Conservation (phyloP, 2,113 vertebrate genomes). For the Seriola rivoliana region DNA sequence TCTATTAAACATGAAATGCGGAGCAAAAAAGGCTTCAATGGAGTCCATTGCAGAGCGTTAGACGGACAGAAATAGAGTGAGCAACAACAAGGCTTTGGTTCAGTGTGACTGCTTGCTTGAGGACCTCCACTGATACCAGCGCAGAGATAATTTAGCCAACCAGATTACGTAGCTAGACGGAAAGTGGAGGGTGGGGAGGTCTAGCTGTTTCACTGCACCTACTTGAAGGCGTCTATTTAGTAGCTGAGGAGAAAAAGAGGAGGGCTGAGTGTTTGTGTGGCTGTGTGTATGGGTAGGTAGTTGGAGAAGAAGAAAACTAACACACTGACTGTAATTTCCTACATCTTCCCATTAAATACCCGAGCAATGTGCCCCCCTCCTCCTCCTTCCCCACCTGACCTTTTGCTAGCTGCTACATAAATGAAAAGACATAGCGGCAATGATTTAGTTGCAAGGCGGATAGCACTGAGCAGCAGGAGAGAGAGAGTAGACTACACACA, state of each 20-base stretch:
- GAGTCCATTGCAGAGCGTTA: conserved; percentile 39
- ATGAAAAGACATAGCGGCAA: conserved; percentile 68
- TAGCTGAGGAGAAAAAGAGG: conserved; percentile 8
- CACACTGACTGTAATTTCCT: conserved; percentile 65
- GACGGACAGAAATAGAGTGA: conserved; percentile 38
- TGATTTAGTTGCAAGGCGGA: conserved; percentile 69
- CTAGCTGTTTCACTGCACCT: conserved; percentile 30
- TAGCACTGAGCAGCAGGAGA: conserved; percentile 38
- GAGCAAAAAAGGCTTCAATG: conserved; percentile 46
- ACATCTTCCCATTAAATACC: conserved; percentile 68
- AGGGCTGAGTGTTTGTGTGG: not conserved
- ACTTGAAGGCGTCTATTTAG: conserved; percentile 27
- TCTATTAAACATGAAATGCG: conserved; percentile 72
- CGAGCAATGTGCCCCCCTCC: conserved; percentile 44
- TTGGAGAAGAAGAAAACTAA: conserved; percentile 50
- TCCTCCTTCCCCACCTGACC: conserved; percentile 70
- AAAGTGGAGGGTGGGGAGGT: conserved; percentile 12
- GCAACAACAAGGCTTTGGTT: conserved; percentile 59
- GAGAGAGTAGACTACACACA: conserved; percentile 25
- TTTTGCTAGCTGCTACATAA: conserved; percentile 78
- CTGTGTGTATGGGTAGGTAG: conserved; percentile 4
- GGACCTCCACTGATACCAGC: conserved; percentile 60
- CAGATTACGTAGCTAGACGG: conserved; percentile 44
- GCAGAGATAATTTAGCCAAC: conserved; percentile 67
- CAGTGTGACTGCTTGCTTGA: conserved; percentile 59